Evolutionary conservation across 1,140 invertebrate species (phyloP).

Genomic region (Platyscapa corneri): DNA sequence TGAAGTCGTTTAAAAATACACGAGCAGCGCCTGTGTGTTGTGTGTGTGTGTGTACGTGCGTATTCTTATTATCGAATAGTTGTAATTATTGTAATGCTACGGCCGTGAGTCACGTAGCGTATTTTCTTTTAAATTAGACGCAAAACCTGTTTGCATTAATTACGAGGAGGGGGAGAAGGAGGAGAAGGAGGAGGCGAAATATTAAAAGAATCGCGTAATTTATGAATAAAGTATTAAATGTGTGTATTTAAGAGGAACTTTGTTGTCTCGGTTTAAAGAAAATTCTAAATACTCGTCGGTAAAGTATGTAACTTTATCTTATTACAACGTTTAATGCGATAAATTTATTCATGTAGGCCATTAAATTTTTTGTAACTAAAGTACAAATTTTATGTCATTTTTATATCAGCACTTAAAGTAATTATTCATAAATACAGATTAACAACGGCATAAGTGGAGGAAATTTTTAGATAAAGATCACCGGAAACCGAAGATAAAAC

Average conservation of each 20-base stretch:
- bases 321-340: neutral
- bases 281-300: neutral
- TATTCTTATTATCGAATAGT: neutral
- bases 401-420: neutral
- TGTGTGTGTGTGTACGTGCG: too few relatives aligned
- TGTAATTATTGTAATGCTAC: neutral
- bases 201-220: neutral
- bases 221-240: neutral
- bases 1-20: neutral
- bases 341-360: neutral
- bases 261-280: neutral
- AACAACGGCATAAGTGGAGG: neutral
- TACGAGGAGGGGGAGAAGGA: neutral
- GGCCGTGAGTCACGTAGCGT: neutral
- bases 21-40: neutral
- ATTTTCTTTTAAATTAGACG: too few relatives aligned
- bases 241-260: neutral
- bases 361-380: neutral
- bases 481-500: neutral
- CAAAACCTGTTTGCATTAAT: neutral
- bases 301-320: neutral
- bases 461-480: neutral
- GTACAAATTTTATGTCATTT: neutral
- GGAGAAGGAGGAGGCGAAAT: neutral
- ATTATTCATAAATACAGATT: neutral